Conservation (phyloP, 2,888 invertebrate genomes). For the Tipula unca region DNA sequence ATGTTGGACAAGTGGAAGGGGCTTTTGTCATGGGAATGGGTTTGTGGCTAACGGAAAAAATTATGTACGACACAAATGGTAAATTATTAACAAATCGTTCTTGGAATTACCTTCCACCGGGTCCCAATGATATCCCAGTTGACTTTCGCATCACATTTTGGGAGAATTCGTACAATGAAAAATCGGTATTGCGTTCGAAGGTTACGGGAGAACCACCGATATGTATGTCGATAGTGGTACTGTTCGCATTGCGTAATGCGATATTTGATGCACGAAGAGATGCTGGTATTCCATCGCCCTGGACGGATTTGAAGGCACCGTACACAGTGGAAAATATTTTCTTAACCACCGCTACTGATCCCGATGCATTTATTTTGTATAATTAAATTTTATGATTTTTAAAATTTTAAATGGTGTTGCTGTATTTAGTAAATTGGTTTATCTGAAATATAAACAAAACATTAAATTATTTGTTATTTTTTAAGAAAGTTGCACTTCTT, state of each 20-base stretch:
- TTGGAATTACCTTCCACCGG: conserved; percentile 74
- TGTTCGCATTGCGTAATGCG: conserved; percentile 49
- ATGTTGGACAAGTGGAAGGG: conserved; percentile 69
- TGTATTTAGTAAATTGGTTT: background rate
- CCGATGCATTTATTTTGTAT: conserved; percentile 30
- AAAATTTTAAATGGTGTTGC: background rate
- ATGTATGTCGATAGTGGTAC: conserved; percentile 42
- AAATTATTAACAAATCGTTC: conserved; percentile 64
- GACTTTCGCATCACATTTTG: conserved; percentile 49
- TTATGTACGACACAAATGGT: conserved; percentile 58
- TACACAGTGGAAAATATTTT: conserved; percentile 37
- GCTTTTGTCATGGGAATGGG: conserved; percentile 71
- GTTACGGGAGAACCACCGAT: conserved; percentile 58
- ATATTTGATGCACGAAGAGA: conserved; percentile 58
- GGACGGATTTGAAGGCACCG: conserved; percentile 36
- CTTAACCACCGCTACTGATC: conserved; percentile 32
- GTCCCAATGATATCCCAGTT: conserved; percentile 67
- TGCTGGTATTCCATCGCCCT: conserved; percentile 41
- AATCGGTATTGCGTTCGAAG: conserved; percentile 49
- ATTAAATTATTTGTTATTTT: too few species aligned
- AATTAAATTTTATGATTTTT: too few species aligned
- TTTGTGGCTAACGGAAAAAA: conserved; percentile 66
- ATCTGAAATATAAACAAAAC: background rate
- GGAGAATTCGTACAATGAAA: conserved; percentile 49
- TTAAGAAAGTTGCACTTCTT: too few species aligned